Conservation (phyloP, 2,113 vertebrate genomes). For the Microtus pennsylvanicus region DNA sequence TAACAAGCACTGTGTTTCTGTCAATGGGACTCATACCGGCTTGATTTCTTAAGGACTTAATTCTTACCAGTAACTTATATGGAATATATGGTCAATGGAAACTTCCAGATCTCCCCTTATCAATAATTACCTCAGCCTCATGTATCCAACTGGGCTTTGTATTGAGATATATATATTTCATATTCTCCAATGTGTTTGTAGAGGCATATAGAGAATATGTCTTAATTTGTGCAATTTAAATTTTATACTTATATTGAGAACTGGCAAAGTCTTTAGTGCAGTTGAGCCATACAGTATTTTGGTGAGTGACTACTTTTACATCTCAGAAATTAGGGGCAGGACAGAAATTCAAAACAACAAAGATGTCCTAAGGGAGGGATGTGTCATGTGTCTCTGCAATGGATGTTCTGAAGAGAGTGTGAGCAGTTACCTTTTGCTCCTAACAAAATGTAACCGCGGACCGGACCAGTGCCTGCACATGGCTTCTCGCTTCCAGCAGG, state of each 20-base stretch:
- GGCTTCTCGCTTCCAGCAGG: background rate
- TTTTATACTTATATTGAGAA: constrained; percentile 13
- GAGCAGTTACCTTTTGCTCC: background rate
- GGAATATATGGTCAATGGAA: constrained; percentile 38
- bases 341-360: constrained; percentile 21
- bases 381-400: background rate
- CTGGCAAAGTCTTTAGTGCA: background rate
- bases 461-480: background rate
- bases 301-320: background rate
- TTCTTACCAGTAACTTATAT: background rate
- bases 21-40: background rate
- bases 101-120: background rate
- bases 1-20: background rate
- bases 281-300: background rate
- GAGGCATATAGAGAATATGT: background rate
- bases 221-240: constrained; percentile 20
- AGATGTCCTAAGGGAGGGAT: background rate
- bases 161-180: background rate
- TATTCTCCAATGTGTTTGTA: constrained; percentile 18
- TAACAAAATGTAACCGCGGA: background rate
- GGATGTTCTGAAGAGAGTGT: background rate
- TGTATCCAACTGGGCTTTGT: background rate
- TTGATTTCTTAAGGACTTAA: constrained; percentile 3
- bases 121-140: background rate
- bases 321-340: background rate